Evolutionary conservation across 2,113 vertebrate genomes (phyloP).

Genomic region (Tautogolabrus adspersus): DNA sequence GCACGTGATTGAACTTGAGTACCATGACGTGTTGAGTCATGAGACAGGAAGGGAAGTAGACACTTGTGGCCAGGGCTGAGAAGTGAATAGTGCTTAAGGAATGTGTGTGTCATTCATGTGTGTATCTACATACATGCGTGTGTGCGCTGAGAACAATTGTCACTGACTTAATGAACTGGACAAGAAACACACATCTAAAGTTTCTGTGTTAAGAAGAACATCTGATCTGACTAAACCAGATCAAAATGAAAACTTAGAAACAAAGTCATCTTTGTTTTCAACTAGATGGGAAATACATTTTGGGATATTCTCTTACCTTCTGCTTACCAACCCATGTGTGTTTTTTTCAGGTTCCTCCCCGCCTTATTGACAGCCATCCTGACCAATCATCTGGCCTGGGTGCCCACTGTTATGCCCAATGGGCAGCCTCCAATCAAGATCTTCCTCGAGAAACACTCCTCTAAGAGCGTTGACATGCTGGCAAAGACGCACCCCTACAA

Average conservation of each 20-base stretch:
- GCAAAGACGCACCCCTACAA: slow-evolving; percentile 98
- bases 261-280: neutral
- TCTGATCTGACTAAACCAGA: slow-evolving; percentile 7
- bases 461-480: slow-evolving; percentile 96
- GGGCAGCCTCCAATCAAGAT: slow-evolving; percentile 97
- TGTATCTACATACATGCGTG: neutral
- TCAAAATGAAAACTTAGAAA: neutral
- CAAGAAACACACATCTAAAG: neutral
- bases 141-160: slow-evolving; percentile 18
- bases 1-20: slow-evolving; percentile 43
- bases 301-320: neutral
- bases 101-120: neutral
- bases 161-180: neutral
- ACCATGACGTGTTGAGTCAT: slow-evolving; percentile 62
- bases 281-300: neutral
- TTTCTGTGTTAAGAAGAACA: neutral
- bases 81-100: slow-evolving; percentile 59
- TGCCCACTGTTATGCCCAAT: slow-evolving; percentile 98
- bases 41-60: slow-evolving; percentile 74
- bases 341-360: slow-evolving; percentile 91
- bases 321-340: slow-evolving; percentile 28
- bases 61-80: slow-evolving; percentile 58
- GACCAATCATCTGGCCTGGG: slow-evolving; percentile 98
- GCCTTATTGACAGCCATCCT: slow-evolving; percentile 96
- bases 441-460: slow-evolving; percentile 99